Percentiles rank a stretch among this genome's conserved stretches.
These are phyloP conservation scores for Mycteria americana DNA, from an alignment of 2,797 vertebrate genomes.

Conservation along the genomic window DNA sequence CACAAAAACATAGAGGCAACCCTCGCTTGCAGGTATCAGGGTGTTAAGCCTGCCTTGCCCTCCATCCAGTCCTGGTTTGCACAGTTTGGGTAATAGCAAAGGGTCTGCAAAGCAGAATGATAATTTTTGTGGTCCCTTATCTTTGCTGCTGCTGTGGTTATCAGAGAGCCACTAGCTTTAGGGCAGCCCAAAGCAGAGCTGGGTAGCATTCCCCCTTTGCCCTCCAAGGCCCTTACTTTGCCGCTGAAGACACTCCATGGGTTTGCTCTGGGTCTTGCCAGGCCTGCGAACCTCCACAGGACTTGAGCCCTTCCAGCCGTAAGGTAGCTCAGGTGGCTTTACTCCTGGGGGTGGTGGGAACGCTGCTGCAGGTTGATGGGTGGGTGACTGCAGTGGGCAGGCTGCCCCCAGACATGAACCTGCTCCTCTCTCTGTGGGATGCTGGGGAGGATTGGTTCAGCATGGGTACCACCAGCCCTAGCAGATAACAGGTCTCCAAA, in stretches of 20 bases:
- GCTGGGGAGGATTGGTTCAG: background rate
- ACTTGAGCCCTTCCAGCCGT: background rate
- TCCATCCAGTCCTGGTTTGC: background rate
- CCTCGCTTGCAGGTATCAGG: background rate
- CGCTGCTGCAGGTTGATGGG: background rate
- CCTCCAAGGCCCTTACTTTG: background rate
- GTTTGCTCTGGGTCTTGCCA: background rate
- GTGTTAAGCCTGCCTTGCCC: background rate
- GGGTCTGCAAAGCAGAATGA: background rate
- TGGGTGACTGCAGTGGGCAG: background rate
- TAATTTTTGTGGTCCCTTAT: background rate
- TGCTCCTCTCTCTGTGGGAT: accelerated
- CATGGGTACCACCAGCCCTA: background rate
- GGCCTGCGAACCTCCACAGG: background rate
- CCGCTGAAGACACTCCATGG: background rate
- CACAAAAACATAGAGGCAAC: background rate
- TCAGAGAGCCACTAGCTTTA: background rate
- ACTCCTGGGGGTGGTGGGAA: background rate
- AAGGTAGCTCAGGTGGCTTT: background rate
- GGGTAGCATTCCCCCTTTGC: background rate
- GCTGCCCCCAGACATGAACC: background rate
- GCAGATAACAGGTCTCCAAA: background rate
- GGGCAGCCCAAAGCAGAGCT: background rate
- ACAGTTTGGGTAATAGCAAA: background rate
- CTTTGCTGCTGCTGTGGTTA: background rate